Conservation (phyloP, 2,797 vertebrate genomes). For the Alectoris magna region DNA sequence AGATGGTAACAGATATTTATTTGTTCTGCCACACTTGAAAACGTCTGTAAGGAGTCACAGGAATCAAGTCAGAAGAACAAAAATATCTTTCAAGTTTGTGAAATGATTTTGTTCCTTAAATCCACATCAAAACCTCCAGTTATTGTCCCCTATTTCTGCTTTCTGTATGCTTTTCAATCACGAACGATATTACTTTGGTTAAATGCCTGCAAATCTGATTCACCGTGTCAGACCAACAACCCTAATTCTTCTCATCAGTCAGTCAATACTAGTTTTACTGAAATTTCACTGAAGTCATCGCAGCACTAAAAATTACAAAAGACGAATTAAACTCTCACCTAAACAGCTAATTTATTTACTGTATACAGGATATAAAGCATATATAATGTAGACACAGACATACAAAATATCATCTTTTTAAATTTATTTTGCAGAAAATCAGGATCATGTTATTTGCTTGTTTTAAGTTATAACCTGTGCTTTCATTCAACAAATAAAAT, state of each 20-base stretch:
- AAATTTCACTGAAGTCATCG: constrained; percentile 27
- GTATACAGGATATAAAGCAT: not conserved
- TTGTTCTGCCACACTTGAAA: not conserved
- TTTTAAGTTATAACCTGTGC: constrained; percentile 11
- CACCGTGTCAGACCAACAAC: not conserved
- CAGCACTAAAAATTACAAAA: not conserved
- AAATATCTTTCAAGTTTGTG: not conserved
- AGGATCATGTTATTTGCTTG: not conserved
- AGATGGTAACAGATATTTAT: not conserved
- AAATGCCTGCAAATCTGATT: constrained; percentile 24
- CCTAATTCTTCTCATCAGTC: not conserved
- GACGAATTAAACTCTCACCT: not conserved
- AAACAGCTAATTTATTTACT: constrained; percentile 26
- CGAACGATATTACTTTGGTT: not conserved
- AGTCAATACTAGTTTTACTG: not conserved
- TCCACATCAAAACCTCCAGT: not conserved
- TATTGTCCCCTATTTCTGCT: not conserved
- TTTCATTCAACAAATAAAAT: constrained; percentile 57
- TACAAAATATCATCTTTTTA: not conserved
- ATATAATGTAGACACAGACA: constrained; percentile 11
- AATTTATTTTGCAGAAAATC: not conserved
- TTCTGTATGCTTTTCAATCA: constrained; percentile 1
- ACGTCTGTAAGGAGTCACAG: not conserved
- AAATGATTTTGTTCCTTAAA: not conserved
- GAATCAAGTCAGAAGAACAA: not conserved